Base-by-base conservation (phyloP, 2,797 vertebrate species). In the Mallotus villosus region DNA sequence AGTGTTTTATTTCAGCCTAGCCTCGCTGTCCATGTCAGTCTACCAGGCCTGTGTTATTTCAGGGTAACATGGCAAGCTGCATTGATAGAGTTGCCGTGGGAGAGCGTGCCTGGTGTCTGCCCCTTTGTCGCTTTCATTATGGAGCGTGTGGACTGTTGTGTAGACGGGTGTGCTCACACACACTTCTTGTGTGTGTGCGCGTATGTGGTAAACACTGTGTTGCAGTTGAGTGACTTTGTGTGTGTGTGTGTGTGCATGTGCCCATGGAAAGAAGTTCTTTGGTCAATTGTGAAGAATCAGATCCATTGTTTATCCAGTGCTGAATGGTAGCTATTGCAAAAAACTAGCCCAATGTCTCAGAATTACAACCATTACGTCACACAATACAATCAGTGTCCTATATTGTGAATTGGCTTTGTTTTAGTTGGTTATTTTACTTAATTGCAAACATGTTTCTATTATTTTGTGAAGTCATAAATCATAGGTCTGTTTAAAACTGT, bases 231-330 rank as follows among this genome's bases (percentile, higher is more conserved):
- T 34, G 5, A 34, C 32, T 34, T n/a, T 37, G 21, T 59, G 67
- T 34, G 27, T 53, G 29, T 32, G n/a, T 57, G 53, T 11, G 64
- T n/a, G 67, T 63, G 68, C 21, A 22, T 21, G 19, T 37, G 59
- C 59, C 70, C 7, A 17, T 72, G 63, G 24, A 55, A 25, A 60
- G 32, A 53, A 69, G 53, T 70, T 53, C n/a, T 64, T 64, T 70
- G 66, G 67, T 27, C 37, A 53, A 58, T 74, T 62, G 12, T 29
- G 80, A 63, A 80, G 78, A 84, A 86, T 81, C 73, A 61, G 41
- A 29, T 11, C 73, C 71, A 84, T 89, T 90, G 87, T 90, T 84
- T 62, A 46, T 41, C 69, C 53, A 62, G 21, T 71, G 67, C 34
- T 71, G 69, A 84, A 82, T 78, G 63, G 82, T 75, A 73, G 74